Evolutionary conservation across 2,113 vertebrate genomes (phyloP).

Genomic region (Pollachius pollachius): DNA sequence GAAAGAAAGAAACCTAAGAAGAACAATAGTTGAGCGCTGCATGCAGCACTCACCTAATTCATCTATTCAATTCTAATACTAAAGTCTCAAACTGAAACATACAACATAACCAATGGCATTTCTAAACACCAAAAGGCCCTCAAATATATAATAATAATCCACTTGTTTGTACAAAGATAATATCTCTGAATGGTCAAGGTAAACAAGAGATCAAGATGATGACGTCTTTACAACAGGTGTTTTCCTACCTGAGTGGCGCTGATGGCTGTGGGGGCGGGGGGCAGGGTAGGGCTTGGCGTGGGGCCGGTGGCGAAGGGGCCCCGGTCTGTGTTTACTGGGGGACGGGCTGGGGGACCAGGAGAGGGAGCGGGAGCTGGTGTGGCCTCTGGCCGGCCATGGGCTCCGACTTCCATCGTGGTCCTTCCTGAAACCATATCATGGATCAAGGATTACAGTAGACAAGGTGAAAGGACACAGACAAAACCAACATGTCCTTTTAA

Average conservation of each 20-base stretch:
- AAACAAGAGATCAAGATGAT: too few relatives aligned
- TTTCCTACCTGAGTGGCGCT: constrained; percentile 29
- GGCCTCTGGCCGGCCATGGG: constrained; percentile 31
- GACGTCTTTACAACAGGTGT: background rate
- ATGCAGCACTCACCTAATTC: too few relatives aligned
- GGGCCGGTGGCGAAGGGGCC: constrained; percentile 41
- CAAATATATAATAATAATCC: too few relatives aligned
- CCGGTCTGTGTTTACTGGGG: constrained; percentile 16
- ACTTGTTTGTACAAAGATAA: too few relatives aligned
- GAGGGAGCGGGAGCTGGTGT: constrained; percentile 55
- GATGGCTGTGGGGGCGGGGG: constrained; percentile 25
- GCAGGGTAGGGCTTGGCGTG: constrained; percentile 41
- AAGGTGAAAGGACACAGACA: background rate
- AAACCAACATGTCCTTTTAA: background rate
- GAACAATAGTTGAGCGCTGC: too few relatives aligned
- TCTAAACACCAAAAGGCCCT: too few relatives aligned
- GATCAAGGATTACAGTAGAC: background rate
- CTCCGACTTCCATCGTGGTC: constrained; percentile 32
- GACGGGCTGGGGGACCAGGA: constrained; percentile 58
- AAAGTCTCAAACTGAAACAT: too few relatives aligned
- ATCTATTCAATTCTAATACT: too few relatives aligned
- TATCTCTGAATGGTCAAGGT: too few relatives aligned
- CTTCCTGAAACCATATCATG: background rate
- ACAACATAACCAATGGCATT: too few relatives aligned
- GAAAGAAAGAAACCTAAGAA: too few relatives aligned